Evolutionary conservation across 1,140 invertebrate species (phyloP).

Genomic region (Diuraphis noxia): DNA sequence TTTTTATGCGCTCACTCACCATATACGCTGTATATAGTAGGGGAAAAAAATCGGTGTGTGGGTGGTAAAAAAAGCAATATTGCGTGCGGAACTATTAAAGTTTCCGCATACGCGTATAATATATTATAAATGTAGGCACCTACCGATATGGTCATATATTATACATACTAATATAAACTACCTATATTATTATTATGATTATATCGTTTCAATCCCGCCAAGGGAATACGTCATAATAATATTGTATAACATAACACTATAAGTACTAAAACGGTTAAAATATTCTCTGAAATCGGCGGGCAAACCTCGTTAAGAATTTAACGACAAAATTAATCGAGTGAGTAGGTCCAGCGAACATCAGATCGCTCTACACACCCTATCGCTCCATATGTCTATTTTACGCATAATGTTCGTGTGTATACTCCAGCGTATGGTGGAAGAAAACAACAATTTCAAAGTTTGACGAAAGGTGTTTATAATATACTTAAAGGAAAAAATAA

Average conservation of each 20-base stretch:
- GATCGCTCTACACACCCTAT: background rate
- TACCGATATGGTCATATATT: background rate
- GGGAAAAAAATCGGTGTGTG: background rate
- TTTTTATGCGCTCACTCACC: background rate
- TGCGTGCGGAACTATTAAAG: conserved; percentile 21
- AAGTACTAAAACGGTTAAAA: background rate
- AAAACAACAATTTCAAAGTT: background rate
- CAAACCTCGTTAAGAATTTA: background rate
- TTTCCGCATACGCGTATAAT: background rate
- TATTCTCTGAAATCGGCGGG: background rate
- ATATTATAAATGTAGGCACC: background rate
- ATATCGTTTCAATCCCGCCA: background rate
- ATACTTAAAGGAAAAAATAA: background rate
- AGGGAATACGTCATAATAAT: background rate
- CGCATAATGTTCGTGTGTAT: background rate
- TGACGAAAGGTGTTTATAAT: background rate
- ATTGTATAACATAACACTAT: background rate
- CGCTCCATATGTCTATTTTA: background rate
- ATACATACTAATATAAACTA: background rate
- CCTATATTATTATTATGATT: background rate
- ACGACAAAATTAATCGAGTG: conserved; percentile 37
- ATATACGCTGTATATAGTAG: no score
- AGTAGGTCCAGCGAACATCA: background rate
- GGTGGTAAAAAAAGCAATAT: background rate
- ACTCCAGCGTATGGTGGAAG: background rate